Conservation (phyloP, 2,113 vertebrate genomes). For the Candoia aspera region DNA sequence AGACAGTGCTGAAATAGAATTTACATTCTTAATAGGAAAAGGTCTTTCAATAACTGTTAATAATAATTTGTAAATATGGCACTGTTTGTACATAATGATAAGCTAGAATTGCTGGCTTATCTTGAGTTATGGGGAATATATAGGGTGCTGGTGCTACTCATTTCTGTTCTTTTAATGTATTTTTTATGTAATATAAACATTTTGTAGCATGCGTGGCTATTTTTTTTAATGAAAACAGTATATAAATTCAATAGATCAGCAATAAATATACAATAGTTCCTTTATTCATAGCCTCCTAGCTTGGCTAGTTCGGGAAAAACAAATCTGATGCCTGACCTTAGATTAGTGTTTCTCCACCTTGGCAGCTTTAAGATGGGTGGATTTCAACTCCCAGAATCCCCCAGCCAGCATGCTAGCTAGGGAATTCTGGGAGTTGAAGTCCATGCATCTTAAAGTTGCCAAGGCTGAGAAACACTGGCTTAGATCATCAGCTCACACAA, state of each 20-base stretch:
- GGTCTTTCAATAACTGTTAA: neutral
- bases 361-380: neutral
- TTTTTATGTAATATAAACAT: no score
- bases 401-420: neutral
- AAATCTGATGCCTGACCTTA: no score
- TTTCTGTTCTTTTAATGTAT: neutral
- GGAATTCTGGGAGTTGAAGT: neutral
- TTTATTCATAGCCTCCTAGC: no score
- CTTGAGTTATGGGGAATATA: neutral
- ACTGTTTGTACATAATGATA: neutral
- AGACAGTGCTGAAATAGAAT: neutral
- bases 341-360: neutral
- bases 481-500: neutral
- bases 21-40: neutral
- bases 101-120: neutral
- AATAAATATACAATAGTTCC: no score
- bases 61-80: neutral
- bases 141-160: neutral
- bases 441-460: neutral
- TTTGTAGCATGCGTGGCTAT: no score
- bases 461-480: neutral
- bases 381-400: neutral
- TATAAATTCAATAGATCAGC: no score
- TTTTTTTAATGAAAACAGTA: no score
- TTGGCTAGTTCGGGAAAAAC: no score